Base-by-base conservation (phyloP, 2,113 vertebrate genomes). In the Amia ocellicauda region DNA sequence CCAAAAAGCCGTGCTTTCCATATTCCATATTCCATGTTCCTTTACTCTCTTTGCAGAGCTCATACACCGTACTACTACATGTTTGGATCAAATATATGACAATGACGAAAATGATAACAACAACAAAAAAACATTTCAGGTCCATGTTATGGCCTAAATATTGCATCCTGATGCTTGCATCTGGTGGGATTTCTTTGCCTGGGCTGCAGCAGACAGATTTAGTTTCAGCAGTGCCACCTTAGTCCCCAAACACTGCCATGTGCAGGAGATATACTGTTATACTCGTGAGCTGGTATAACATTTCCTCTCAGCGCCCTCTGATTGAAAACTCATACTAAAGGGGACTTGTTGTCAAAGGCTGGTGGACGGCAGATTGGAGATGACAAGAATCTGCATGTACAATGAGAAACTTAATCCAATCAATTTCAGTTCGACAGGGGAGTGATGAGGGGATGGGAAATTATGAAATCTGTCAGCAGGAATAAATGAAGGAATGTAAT, bases 321-420 rank as follows among this genome's bases (percentile, higher is more conserved):
- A 61, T 56, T 62, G 16, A 58, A 66, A 62, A 66, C 62, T 27
- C 59, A 70, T 58, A 60, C 68, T 31, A 55, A 53, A 28, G 29
- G 52, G 40, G 63, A 57, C 42, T 52, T 70, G n/a, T n/a, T n/a
- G 58, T 60, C 58, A 70, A 51, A 55, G n/a, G 27, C 24, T 22
- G 24, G 54, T 28, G 16, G 36, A 49, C 24, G 27, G 17, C 41
- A 55, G 65, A 66, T 70, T 66, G 56, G 43, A 42, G 42, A 31
- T 57, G 63, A 47, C 53, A 56, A 23, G 28, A 28, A 57, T 26
- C 14, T 17, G 40, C 54, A 22, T 69, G 56, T 58, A 54, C 51
- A 53, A 53, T 53, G 51, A 53, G 51, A 53, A 53, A 53, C 51
- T 3, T 53, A 53, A 53, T 53, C 51, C 51, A 53, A 53, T 53